A percentile compares a stretch with the other conserved stretches of the same genome.
Evolutionary conservation across 2,797 vertebrate genomes (phyloP).

Genomic region (Aselliscus stoliczkanus): DNA sequence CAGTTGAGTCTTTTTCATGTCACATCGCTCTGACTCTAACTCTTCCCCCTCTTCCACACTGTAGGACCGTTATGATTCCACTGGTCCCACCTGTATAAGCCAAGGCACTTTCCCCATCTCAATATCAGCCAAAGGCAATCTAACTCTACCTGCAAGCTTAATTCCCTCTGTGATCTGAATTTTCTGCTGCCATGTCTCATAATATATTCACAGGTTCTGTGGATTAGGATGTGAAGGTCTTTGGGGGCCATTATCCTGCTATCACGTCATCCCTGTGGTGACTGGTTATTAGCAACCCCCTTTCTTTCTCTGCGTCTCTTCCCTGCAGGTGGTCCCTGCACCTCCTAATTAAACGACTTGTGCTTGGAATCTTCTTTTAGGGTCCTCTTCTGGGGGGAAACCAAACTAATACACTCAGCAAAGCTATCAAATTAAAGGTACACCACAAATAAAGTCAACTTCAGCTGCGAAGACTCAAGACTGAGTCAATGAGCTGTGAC

Average conservation of each 20-base stretch:
- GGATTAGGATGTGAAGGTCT: neutral
- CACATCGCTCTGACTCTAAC: neutral
- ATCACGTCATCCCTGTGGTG: neutral
- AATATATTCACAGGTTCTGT: neutral
- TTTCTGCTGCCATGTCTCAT: neutral
- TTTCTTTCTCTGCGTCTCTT: neutral
- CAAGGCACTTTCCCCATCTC: neutral
- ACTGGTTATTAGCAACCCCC: neutral
- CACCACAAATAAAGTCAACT: neutral
- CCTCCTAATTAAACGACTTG: neutral
- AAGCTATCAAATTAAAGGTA: neutral
- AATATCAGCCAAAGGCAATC: neutral
- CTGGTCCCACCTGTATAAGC: neutral
- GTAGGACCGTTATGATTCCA: neutral
- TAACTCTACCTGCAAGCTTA: neutral
- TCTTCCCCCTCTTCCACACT: neutral
- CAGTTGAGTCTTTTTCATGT: neutral
- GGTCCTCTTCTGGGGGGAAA: neutral
- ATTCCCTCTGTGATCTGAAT: neutral
- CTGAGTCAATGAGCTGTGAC: neutral
- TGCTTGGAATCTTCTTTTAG: neutral
- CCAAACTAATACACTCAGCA: neutral
- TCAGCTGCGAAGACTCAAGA: neutral
- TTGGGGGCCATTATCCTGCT: fast-evolving
- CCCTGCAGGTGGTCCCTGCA: neutral